Conservation (phyloP, 2,797 vertebrate species). For the Spinus olivaceus region DNA sequence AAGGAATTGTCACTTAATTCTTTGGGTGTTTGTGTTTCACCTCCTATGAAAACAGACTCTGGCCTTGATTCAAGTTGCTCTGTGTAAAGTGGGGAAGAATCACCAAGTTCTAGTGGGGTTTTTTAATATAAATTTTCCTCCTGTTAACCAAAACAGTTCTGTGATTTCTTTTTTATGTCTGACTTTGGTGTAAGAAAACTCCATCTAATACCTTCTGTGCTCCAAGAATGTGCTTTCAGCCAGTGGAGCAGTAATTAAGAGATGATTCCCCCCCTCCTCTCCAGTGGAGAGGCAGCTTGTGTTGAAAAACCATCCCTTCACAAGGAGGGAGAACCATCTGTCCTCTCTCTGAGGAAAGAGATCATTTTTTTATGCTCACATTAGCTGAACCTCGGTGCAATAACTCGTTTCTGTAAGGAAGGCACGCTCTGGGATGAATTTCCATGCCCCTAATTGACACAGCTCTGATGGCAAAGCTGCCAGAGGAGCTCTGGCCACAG, state of each 20-base stretch:
- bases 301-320: background rate
- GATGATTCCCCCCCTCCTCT: background rate
- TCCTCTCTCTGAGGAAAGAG: background rate
- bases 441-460: background rate
- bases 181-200: background rate
- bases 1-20: constrained; percentile 31
- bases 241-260: background rate
- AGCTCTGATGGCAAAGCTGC: background rate
- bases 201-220: background rate
- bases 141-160: background rate
- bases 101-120: no score
- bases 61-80: background rate
- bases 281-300: background rate
- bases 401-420: background rate
- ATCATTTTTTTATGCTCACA: background rate
- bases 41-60: background rate
- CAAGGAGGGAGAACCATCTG: background rate
- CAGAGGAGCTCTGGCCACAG: background rate
- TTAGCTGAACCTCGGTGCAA: background rate
- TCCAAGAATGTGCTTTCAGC: background rate
- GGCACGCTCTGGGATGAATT: background rate
- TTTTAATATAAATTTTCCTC: background rate
- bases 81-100: background rate
- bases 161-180: background rate
- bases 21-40: background rate